Evolutionary conservation across 2,113 vertebrate genomes (phyloP), one percentile per base, ranked within the genome.

Genomic region (Oncorhynchus gorbuscha): DNA sequence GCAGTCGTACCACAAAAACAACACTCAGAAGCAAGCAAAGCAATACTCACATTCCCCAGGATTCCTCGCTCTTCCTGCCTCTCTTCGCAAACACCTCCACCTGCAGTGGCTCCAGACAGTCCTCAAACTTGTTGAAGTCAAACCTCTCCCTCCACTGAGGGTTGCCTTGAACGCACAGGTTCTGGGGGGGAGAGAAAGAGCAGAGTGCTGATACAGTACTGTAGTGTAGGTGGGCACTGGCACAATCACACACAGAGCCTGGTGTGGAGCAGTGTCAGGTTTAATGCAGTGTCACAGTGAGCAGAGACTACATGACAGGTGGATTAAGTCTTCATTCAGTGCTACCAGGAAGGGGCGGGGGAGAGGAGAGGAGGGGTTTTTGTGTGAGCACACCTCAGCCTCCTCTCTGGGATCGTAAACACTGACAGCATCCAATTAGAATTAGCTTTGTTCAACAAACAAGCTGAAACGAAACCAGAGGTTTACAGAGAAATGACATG

Each of bases 101-200:
- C 91, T 98, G 94, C 92, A 99, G 94, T 78, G 95, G 91, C 85
- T 96, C 97, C 92, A 95, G 95, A 89, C 94, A 96, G 91, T 99
- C 97, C 89, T 94, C 95, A 92, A 96, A 98, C 90, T 97, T 96
- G 94, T 97, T 97, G 94, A 99, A 98, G 91, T 99, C 97, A 94
- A 99, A 98, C 91, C 92, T 93, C 91, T 99, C 97, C 91, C 94
- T 96, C 98, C 98, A 99, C 89, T 98, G 97, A 82, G 96, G 97
- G 90, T 96, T 98, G 93, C 94, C 89, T 92, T 95, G 97, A 93
- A 96, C 95, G 93, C 95, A 97, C 84, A 97, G 93, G 92, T 94
- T 98, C 98, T 99, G 92, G 86, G 93, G 92, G 78, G 76, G 85
- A 76, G 24, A 66, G 76, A 82, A 78, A 84, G 55, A 84, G 72